phyloP scores from a whole-genome alignment of 1,140 invertebrate species.

The Euschistus heros region DNA sequence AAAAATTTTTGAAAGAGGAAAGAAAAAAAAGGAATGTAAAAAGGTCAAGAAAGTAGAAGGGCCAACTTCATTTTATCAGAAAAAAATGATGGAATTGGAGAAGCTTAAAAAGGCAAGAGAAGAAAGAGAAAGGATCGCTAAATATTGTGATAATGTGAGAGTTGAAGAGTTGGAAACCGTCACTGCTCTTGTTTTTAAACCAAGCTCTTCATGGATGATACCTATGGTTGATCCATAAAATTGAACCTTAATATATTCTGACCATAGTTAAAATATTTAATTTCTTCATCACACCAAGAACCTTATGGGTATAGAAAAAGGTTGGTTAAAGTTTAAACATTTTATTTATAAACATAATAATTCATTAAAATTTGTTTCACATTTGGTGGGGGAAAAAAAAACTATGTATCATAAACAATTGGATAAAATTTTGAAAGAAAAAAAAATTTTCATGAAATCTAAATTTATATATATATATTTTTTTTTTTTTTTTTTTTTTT shows the following conservation, averaged over 20 bases:
- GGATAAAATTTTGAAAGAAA: no score
- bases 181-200: constrained; percentile 21
- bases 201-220: constrained; percentile 7
- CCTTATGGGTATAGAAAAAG: no score
- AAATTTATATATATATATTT: no score
- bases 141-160: constrained; percentile 20
- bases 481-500: no score
- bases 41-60: constrained; percentile 3
- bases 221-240: background rate
- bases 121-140: constrained; percentile 13
- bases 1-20: constrained; percentile 21
- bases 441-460: no score
- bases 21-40: constrained; percentile 1
- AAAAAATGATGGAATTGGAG: constrained; percentile 24
- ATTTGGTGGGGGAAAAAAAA: no score
- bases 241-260: background rate
- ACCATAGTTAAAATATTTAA: background rate
- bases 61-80: constrained; percentile 26
- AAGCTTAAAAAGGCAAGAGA: constrained; percentile 7
- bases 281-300: no score
- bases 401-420: no score
- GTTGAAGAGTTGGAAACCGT: constrained; percentile 20
- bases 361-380: no score
- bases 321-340: no score
- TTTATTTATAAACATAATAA: no score